A percentile compares a stretch with the other conserved stretches of the same genome.
Conservation (phyloP, 2,888 invertebrate genomes). For the Tromatobia lineatoria region DNA sequence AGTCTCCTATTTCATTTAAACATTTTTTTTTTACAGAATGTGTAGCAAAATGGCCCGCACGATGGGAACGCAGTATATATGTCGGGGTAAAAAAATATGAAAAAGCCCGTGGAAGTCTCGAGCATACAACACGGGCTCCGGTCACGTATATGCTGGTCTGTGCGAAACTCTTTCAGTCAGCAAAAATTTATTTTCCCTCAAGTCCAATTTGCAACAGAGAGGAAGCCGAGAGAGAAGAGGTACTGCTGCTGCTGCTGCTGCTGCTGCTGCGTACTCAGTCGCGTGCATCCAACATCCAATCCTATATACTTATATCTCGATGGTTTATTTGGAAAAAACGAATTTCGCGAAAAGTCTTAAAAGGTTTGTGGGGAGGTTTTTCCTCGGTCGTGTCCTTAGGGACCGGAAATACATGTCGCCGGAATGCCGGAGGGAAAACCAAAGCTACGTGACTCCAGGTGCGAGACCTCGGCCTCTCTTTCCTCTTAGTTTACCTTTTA, state of each 20-base stretch:
- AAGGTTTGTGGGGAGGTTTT: slow-evolving; percentile 40
- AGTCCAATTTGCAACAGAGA: slow-evolving; percentile 60
- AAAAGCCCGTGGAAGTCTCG: slow-evolving; percentile 40
- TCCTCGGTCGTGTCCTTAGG: slow-evolving; percentile 32
- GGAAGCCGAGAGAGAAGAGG: slow-evolving; percentile 28
- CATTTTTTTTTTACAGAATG: background rate
- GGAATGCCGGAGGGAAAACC: slow-evolving; percentile 11
- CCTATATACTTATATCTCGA: background rate
- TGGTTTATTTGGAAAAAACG: slow-evolving; percentile 4
- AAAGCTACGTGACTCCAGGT: slow-evolving; percentile 46
- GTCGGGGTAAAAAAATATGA: slow-evolving; percentile 14
- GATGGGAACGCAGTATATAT: background rate
- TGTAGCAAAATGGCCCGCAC: background rate
- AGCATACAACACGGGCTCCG: slow-evolving; percentile 8
- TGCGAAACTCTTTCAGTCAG: slow-evolving; percentile 48
- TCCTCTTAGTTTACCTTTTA: background rate
- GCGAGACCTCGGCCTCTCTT: slow-evolving; percentile 9
- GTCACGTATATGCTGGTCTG: slow-evolving; percentile 49
- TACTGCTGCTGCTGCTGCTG: no score
- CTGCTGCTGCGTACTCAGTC: background rate
- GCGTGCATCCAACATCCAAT: slow-evolving; percentile 15
- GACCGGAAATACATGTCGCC: slow-evolving; percentile 40
- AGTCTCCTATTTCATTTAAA: background rate
- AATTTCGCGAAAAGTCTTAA: slow-evolving; percentile 40
- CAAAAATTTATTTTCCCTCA: slow-evolving; percentile 44